Base-by-base conservation (phyloP, 2,797 vertebrate genomes). In the Notamacropus eugenii region DNA sequence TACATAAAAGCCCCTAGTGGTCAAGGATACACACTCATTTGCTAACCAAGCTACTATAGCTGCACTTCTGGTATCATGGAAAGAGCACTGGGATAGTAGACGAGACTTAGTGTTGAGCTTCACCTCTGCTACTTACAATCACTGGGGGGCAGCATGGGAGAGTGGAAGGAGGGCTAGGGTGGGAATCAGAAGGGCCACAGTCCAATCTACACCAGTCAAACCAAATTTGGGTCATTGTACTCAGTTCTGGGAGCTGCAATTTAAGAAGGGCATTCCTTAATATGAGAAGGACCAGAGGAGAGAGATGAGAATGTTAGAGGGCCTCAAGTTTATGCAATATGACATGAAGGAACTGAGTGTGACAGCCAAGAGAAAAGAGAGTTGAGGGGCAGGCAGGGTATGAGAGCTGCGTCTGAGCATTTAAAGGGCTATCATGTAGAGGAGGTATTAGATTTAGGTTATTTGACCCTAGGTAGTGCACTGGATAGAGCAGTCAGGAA, bases 11-110 rank as follows among this genome's bases (percentile, higher is more conserved):
- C 52, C 19, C 9, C 22, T 13, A 1, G 0, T 56, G 27, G 10
- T 31, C 54, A 31, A 13, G 54, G 54, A 29, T 2, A 22, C 10
- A 9, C 0, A 0, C 13, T n/a, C 2, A 5, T 11, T 40, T 55
- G 2, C 0, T 13, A 8, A 55, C 56, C 55, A 46, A 55, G 12
- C 90, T 52, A 14, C 34, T 19, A 40, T 4, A 74, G 14, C n/a
- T 74, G 14, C 13, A 16, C 14, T 13, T 40, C 34, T 82, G 6
- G 6, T 46, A 46, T 46, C 19, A 82, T 24, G 67, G 67, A 82
- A 82, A 82, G 40, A 82, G 46, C n/a, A 9, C 40, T 82, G 67
- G 40, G 22, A 0, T 46, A 82, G 22, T 46, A 87, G 40, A 87
- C 22, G 6, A 46, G 40, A 46, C 40, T 59, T 31, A 87, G 40